Percentiles rank a stretch among this genome's conserved stretches.
These are phyloP conservation scores for Falco biarmicus DNA, from an alignment of 2,797 vertebrate species.

Conservation along the genomic window DNA sequence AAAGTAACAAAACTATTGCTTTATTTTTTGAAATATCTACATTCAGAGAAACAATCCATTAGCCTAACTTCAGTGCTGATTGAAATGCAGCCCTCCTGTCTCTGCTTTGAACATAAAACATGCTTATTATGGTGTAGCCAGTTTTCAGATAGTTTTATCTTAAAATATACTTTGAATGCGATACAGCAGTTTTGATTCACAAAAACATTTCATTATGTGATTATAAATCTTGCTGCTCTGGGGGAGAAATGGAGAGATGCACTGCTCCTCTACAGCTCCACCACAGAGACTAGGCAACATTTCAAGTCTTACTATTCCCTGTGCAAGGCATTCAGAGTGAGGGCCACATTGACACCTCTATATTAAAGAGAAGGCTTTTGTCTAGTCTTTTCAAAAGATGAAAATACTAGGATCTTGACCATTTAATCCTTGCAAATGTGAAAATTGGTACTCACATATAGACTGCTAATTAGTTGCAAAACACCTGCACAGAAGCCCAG, in stretches of 20 bases:
- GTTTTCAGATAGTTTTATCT: constrained; percentile 49
- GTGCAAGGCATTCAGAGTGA: not conserved
- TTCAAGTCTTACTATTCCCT: not conserved
- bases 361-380: not conserved
- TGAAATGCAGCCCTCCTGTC: not conserved
- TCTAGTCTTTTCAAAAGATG: not conserved
- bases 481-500: not conserved
- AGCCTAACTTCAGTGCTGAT: not conserved
- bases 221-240: constrained; percentile 25
- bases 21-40: not conserved
- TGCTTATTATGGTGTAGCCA: constrained; percentile 9
- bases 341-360: not conserved
- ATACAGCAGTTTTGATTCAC: constrained; percentile 34
- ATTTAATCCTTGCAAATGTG: not conserved
- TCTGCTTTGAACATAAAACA: constrained; percentile 24
- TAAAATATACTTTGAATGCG: constrained; percentile 39
- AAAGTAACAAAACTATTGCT: not conserved
- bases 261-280: constrained; percentile 38
- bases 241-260: not conserved
- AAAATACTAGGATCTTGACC: not conserved
- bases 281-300: not conserved
- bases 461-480: not conserved
- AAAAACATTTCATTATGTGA: constrained; percentile 61
- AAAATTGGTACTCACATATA: not conserved
- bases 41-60: constrained; percentile 29